Evolutionary conservation across 2,113 vertebrate genomes (phyloP).

Genomic region (Mixornis gularis): DNA sequence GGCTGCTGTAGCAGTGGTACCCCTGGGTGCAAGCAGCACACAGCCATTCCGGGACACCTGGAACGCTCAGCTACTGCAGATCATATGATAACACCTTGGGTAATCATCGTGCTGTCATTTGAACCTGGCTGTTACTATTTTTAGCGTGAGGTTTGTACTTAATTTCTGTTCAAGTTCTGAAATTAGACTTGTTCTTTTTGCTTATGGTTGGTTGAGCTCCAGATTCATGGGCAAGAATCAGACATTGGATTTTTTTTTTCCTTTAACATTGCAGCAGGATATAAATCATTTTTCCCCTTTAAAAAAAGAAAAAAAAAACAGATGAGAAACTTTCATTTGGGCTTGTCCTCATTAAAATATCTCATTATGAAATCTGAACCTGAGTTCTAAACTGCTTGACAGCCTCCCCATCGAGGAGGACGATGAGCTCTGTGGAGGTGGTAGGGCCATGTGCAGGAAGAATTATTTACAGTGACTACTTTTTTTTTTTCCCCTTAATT

Average conservation of each 20-base stretch:
- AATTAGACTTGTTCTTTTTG: background rate
- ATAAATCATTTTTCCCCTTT: background rate
- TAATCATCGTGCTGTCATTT: conserved; percentile 8
- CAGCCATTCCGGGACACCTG: background rate
- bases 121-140: conserved; percentile 20
- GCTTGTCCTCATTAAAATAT: conserved; percentile 2
- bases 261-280: background rate
- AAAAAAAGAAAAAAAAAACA: background rate
- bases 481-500: conserved; percentile 16
- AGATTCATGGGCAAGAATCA: background rate
- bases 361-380: background rate
- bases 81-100: conserved; percentile 5
- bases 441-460: background rate
- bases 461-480: background rate
- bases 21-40: background rate
- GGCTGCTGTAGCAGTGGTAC: background rate
- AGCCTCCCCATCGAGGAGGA: background rate
- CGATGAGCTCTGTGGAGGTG: background rate
- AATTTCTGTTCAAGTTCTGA: background rate
- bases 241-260: background rate
- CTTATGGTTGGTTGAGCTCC: background rate
- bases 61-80: background rate
- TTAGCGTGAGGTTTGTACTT: background rate
- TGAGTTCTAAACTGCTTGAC: background rate
- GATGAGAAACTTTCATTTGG: background rate